These are phyloP conservation scores for Octonoba sinensis DNA, from an alignment of 2,888 invertebrate species.

Conservation along the genomic window DNA sequence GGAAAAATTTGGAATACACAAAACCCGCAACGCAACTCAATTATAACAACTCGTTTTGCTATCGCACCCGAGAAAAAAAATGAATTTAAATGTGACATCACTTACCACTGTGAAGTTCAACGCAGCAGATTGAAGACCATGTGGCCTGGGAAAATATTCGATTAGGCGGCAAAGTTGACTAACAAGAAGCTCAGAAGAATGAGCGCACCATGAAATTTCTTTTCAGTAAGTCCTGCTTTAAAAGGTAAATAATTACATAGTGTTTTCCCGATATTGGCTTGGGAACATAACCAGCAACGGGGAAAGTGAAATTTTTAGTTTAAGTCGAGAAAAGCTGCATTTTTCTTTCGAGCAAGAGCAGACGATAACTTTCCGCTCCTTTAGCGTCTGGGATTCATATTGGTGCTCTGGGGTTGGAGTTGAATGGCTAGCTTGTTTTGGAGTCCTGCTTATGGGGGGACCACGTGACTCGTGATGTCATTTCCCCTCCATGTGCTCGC, in stretches of 20 bases:
- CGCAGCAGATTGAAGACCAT: not conserved
- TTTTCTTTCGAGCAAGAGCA: too few relatives aligned
- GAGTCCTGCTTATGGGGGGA: conserved; percentile 41
- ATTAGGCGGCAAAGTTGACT: conserved; percentile 5
- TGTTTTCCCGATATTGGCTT: not conserved
- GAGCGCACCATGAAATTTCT: not conserved
- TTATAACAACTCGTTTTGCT: too few relatives aligned
- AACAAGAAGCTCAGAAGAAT: not conserved
- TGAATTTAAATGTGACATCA: too few relatives aligned
- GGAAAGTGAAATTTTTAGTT: not conserved
- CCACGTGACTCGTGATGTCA: conserved; percentile 54
- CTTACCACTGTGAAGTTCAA: not conserved
- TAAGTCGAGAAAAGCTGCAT: not conserved
- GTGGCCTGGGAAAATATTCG: not conserved
- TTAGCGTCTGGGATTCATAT: conserved; percentile 10
- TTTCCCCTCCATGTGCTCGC: conserved; percentile 52
- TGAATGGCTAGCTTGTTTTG: conserved; percentile 43
- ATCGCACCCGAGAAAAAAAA: too few relatives aligned
- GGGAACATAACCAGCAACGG: not conserved
- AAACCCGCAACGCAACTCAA: too few relatives aligned
- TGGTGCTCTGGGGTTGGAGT: not conserved
- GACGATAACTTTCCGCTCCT: too few relatives aligned
- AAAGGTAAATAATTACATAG: not conserved
- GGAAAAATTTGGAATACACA: too few relatives aligned
- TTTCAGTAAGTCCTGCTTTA: not conserved